Conservation (phyloP, 2,113 vertebrate genomes). For the Furnarius figulus region DNA sequence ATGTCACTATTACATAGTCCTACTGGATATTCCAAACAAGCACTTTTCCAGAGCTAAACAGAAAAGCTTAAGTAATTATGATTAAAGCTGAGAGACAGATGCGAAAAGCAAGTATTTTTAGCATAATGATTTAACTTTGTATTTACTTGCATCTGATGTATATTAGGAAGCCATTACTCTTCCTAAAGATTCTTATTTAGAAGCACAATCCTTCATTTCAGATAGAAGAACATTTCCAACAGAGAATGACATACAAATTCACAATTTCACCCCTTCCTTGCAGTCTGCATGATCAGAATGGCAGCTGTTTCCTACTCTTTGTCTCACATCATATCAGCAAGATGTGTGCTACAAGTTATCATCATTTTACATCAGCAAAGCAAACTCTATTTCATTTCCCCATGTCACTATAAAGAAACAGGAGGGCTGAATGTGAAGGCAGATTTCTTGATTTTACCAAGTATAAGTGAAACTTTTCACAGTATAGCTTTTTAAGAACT, state of each 20-base stretch:
- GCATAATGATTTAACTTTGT: neutral
- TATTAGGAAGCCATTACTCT: neutral
- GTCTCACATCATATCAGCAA: neutral
- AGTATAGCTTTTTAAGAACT: neutral
- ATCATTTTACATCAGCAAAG: neutral
- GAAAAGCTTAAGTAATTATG: neutral
- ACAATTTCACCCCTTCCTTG: neutral
- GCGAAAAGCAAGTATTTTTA: neutral
- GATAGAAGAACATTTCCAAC: neutral
- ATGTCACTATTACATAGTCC: neutral
- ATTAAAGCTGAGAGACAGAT: neutral
- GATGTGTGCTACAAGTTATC: neutral
- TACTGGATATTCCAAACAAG: neutral
- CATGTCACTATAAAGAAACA: neutral
- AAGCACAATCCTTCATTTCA: neutral
- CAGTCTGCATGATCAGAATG: neutral
- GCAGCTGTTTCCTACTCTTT: neutral
- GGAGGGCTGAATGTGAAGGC: neutral
- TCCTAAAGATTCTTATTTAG: neutral
- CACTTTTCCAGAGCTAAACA: neutral
- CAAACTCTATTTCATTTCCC: neutral
- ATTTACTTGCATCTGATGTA: neutral
- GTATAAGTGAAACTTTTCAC: neutral
- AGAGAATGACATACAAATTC: neutral
- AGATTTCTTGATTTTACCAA: neutral